phyloP scores from a whole-genome alignment of 2,113 vertebrate genomes.

The Anoura caudifer region DNA sequence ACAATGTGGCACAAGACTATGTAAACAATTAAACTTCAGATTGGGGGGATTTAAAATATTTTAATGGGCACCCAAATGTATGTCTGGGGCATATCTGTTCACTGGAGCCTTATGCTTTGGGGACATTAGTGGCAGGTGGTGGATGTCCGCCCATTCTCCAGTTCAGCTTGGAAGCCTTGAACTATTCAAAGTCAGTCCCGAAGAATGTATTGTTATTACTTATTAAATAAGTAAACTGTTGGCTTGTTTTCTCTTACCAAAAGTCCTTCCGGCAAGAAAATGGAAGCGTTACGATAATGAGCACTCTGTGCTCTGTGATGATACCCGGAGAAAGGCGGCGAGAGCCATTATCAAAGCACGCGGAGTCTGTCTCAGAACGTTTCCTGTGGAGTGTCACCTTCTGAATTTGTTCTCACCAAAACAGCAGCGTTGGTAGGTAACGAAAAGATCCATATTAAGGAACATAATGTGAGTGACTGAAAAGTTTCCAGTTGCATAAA shows the following conservation, averaged over 20 bases:
- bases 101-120: background rate
- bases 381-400: background rate
- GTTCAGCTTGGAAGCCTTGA: background rate
- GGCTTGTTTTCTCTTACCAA: background rate
- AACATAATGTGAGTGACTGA: background rate
- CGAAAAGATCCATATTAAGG: background rate
- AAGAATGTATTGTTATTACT: background rate
- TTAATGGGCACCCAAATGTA: background rate
- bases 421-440: background rate
- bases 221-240: background rate
- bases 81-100: background rate
- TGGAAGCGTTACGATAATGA: background rate
- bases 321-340: accelerated
- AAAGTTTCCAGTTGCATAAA: background rate
- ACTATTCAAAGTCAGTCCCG: background rate
- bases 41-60: background rate
- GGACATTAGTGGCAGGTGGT: background rate
- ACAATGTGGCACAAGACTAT: background rate
- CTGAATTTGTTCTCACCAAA: background rate
- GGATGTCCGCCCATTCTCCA: background rate
- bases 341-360: background rate
- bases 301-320: too few species aligned
- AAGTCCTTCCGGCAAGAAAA: background rate
- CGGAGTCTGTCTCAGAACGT: accelerated
- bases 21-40: background rate